Evolutionary conservation across 35 echinoderm and acorn worm species (phyloP), one percentile per base, ranked within the genome.

Genomic region (Ophiothrix spiculata): DNA sequence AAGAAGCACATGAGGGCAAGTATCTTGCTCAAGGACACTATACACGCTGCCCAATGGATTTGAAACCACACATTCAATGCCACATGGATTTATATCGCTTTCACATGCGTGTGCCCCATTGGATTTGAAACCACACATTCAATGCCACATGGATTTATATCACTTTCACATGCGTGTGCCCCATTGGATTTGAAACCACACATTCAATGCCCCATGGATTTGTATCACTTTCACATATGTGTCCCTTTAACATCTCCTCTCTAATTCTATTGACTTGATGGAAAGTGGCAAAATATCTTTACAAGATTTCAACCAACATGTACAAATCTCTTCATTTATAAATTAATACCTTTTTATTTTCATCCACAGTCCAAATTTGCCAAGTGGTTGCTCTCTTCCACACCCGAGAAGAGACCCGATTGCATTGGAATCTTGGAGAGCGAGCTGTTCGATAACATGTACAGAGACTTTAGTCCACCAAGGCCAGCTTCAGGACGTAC

Each of bases 401-500:
- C 81, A 33, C 93, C 93, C 21, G 40, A 37, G 8, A 45, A 81
- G 31, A 87, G 93, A 80, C 93, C 93, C 35, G 63, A 87, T 37
- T 79, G 88, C 35, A 81, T 75, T 46, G 88, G 91, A 33, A 74
- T 95, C 4, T 74, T 74, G 33, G 89, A 91, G 25, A 95, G 88
- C 74, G 15, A 81, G 21, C 35, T 41, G 21, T 95, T 87, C 64
- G 36, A 35, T 33, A 56, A 39, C 13, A 15, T 91, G 25, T 95
- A 88, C 81, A 56, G 77, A 77, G 35, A 95, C 64, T 95, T 84
- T 76, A 49, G 31, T 33, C 93, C 93, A 40, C 93, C 93, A 37
- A 40, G 74, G 45, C 86, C 77, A 79, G 11, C 19, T 4, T 37
- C 76, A 32, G n/a, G 29, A 21, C 83, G 93, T 38, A 86, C 80